Evolutionary conservation across 2,113 vertebrate species (phyloP).

Genomic region (Sciurus niger): DNA sequence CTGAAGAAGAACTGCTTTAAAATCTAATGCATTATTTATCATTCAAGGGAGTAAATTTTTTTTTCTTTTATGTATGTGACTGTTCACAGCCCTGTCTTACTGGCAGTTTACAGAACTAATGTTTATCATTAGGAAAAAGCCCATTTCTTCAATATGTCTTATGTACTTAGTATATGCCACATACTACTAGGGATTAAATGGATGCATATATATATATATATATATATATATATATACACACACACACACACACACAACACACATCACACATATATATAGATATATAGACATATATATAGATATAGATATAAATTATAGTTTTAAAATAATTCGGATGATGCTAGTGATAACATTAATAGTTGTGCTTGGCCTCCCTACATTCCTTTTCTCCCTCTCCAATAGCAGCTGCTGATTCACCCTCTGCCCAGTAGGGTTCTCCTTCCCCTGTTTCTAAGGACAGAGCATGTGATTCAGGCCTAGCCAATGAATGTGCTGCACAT

Average conservation of each 20-base stretch:
- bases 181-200: background rate
- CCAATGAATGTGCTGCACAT: background rate
- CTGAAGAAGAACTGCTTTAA: slow-evolving; percentile 48
- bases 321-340: slow-evolving; percentile 7
- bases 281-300: no score
- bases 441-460: background rate
- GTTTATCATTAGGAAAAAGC: slow-evolving; percentile 17
- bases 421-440: background rate
- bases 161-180: background rate
- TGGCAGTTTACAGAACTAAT: background rate
- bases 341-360: background rate
- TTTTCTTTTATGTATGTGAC: background rate
- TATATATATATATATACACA: background rate
- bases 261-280: no score
- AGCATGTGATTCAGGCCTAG: background rate
- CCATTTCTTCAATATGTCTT: background rate
- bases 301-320: background rate
- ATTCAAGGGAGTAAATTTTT: background rate
- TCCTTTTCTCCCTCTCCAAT: background rate
- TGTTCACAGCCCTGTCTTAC: background rate
- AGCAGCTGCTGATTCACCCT: background rate
- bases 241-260: no score
- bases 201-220: background rate
- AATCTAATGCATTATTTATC: slow-evolving; percentile 21
- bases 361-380: background rate